Evolutionary conservation across 2,113 vertebrate species (phyloP), one percentile per base, ranked within the genome.

Genomic region (Phalacrocorax carbo): DNA sequence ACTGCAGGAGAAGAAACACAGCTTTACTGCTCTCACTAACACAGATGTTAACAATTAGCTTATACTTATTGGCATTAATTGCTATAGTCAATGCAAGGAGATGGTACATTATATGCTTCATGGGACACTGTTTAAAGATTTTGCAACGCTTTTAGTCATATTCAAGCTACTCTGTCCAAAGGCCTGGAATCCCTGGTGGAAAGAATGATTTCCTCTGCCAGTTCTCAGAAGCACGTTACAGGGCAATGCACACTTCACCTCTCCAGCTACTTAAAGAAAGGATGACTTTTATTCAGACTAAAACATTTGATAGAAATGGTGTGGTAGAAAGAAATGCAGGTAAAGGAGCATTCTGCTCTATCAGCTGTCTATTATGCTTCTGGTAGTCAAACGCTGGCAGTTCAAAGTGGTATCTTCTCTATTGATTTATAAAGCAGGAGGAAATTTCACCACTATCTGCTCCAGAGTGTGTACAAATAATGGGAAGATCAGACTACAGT

Each of bases 11-110:
- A 77, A 52, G 68, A 90, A 94, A 71, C 34, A 36, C 38, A 85
- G 48, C 52, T 94, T 91, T 89, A 64, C 44, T 85, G 70, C 27
- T 85, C 44, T 84, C 40, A 46, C 44, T 88, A 84, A 66, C 38
- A 71, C 81, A 96, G 73, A 91, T 95, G 81, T 80, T 93, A 90
- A 86, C 16, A 49, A 86, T 96, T 89, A 91, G 27, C 79, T 93
- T 82, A 68, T 72, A 72, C 30, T 93, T 86, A 85, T 27, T 97
- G 91, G 84, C 81, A 90, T 90, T 94, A 91, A 93, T 87, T 93
- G 26, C 58, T 82, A 36, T 32, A 79, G 46, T 76, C 55, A 89
- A 86, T 80, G 66, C 42, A 82, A 92, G 68, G 15, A 93, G 23
- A 52, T 66, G 25, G 42, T 88, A 62, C 52, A 60, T 90, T 72